Evolutionary conservation across 1,140 invertebrate genomes (phyloP).

Genomic region (Scaptomyza graminum): DNA sequence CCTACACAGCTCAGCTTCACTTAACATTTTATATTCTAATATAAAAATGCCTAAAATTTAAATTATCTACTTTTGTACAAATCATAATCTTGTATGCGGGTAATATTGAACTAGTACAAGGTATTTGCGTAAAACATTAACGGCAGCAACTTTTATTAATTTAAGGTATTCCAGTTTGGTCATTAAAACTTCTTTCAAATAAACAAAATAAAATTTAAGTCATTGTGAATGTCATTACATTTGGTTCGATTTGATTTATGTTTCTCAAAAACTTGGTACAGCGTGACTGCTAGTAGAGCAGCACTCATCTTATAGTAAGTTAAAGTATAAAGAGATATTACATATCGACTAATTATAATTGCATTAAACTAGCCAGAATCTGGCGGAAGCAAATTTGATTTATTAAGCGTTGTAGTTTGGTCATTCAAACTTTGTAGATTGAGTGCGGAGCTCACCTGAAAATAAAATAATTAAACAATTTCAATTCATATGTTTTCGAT

Average conservation of each 20-base stretch:
- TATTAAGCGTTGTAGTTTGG: constrained; percentile 71
- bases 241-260: constrained; percentile 19
- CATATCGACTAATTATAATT: constrained; percentile 68
- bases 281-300: constrained; percentile 2
- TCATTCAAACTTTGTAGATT: constrained; percentile 83
- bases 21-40: constrained; percentile 9
- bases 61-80: constrained; percentile 13
- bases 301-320: constrained; percentile 21
- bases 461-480: not conserved
- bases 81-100: constrained; percentile 18
- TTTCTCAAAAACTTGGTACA: constrained; percentile 43
- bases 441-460: constrained; percentile 82
- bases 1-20: constrained; percentile 16
- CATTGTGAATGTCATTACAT: constrained; percentile 23
- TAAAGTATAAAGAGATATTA: constrained; percentile 37
- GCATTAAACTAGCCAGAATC: constrained; percentile 68
- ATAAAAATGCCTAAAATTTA: not conserved
- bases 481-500: not conserved
- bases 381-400: constrained; percentile 69
- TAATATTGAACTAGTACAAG: constrained; percentile 29
- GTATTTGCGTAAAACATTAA: constrained; percentile 28
- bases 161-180: constrained; percentile 39
- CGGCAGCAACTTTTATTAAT: constrained; percentile 63
- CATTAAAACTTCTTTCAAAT: constrained; percentile 34
- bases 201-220: constrained; percentile 19